Conservation (phyloP, 2,113 vertebrate species). For the Coturnix japonica region DNA sequence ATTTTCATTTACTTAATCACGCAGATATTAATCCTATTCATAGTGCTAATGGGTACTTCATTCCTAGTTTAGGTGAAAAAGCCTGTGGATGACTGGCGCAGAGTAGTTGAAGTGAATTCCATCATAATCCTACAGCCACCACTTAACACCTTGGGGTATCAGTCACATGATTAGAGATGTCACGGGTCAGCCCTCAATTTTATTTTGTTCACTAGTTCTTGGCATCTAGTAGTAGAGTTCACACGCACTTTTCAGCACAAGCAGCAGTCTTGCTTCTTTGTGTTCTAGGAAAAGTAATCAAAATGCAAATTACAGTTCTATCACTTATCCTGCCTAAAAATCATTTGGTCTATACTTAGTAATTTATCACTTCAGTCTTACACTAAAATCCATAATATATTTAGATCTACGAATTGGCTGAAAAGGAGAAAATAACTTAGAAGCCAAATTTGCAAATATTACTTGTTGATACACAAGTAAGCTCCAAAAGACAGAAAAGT, state of each 20-base stretch:
- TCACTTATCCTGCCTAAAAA: constrained; percentile 46
- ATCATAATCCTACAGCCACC: not conserved
- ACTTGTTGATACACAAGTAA: not conserved
- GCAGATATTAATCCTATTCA: not conserved
- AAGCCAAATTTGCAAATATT: not conserved
- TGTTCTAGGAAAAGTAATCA: constrained; percentile 56
- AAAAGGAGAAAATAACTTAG: not conserved
- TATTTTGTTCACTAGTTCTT: not conserved
- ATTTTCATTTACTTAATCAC: not conserved
- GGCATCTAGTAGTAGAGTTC: not conserved
- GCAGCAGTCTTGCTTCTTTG: not conserved
- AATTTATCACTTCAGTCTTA: constrained; percentile 29
- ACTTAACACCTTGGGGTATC: not conserved
- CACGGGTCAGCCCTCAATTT: not conserved
- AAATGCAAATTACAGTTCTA: constrained; percentile 50
- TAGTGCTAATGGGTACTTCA: rapidly evolving
- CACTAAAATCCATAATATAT: not conserved
- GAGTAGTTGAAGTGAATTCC: not conserved
- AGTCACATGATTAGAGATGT: rapidly evolving
- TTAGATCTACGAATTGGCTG: constrained; percentile 1
- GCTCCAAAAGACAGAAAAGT: not conserved
- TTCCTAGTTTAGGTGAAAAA: not conserved
- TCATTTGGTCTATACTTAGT: constrained; percentile 25
- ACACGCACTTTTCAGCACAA: not conserved
- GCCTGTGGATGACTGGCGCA: not conserved